Conservation (phyloP, 2,797 vertebrate genomes). For the Takifugu ocellatus region DNA sequence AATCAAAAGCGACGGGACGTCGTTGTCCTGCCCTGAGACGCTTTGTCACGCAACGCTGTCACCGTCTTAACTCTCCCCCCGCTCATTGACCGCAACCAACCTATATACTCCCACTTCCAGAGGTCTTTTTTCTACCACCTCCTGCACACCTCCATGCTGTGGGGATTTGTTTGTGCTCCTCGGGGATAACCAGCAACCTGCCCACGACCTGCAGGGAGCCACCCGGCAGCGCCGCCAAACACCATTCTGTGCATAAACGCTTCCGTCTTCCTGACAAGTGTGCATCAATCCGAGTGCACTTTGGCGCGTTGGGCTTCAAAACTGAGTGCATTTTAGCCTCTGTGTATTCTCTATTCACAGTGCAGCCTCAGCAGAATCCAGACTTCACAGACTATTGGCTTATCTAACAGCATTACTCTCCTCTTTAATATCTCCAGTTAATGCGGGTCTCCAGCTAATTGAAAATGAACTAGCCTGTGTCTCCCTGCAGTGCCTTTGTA, state of each 20-base stretch:
- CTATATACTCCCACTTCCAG: too few relatives aligned
- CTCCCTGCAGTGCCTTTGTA: slow-evolving; percentile 61
- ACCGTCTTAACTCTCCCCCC: too few relatives aligned
- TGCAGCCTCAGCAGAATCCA: slow-evolving; percentile 67
- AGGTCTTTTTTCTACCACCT: too few relatives aligned
- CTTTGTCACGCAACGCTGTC: too few relatives aligned
- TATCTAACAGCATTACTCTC: slow-evolving; percentile 64
- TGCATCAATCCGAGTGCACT: slow-evolving; percentile 15
- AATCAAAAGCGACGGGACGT: too few relatives aligned
- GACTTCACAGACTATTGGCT: slow-evolving; percentile 70
- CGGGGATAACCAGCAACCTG: slow-evolving; percentile 8
- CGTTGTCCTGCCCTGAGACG: too few relatives aligned
- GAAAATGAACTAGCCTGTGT: slow-evolving; percentile 72
- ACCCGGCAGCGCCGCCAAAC: slow-evolving; percentile 14
- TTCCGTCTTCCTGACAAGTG: slow-evolving; percentile 13
- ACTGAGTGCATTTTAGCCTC: slow-evolving; percentile 17
- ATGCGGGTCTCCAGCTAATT: slow-evolving; percentile 74
- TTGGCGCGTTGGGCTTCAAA: slow-evolving; percentile 15
- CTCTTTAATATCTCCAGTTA: slow-evolving; percentile 74
- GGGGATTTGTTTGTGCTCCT: slow-evolving; percentile 17
- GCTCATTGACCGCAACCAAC: too few relatives aligned
- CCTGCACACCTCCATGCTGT: not conserved
- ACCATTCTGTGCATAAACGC: slow-evolving; percentile 15
- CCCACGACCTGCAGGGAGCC: slow-evolving; percentile 14
- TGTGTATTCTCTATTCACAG: slow-evolving; percentile 30